Evolutionary conservation across 1,140 invertebrate species (phyloP).

Genomic region (Tetranychus cinnabarinus): DNA sequence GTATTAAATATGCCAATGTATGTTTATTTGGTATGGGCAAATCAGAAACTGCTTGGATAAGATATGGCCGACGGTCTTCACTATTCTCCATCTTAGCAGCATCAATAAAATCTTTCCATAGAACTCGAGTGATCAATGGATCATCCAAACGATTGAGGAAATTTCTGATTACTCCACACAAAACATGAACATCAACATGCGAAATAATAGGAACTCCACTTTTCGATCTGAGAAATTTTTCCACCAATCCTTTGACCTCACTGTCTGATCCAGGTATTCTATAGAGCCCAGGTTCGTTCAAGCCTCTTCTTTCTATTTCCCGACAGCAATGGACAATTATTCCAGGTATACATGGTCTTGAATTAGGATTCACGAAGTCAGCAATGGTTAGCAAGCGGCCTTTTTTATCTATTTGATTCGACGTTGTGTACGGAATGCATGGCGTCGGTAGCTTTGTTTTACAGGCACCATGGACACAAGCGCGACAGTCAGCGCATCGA

Average conservation of each 20-base stretch:
- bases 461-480: slow-evolving; percentile 50
- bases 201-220: slow-evolving; percentile 44
- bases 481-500: slow-evolving; percentile 51
- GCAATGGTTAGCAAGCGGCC: slow-evolving; percentile 27
- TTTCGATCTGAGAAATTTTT: slow-evolving; percentile 41
- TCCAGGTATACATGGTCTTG: slow-evolving; percentile 72
- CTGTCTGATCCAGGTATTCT: slow-evolving; percentile 58
- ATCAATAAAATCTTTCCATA: slow-evolving; percentile 51
- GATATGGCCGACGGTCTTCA: slow-evolving; percentile 21
- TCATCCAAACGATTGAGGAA: slow-evolving; percentile 57
- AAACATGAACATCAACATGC: slow-evolving; percentile 40
- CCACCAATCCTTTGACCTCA: slow-evolving; percentile 62
- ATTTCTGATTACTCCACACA: slow-evolving; percentile 64
- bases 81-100: slow-evolving; percentile 32
- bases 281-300: slow-evolving; percentile 69
- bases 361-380: slow-evolving; percentile 45
- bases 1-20: slow-evolving; percentile 55
- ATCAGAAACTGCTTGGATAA: slow-evolving; percentile 41
- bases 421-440: slow-evolving; percentile 35
- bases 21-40: slow-evolving; percentile 63
- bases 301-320: slow-evolving; percentile 60
- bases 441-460: slow-evolving; percentile 51
- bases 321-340: slow-evolving; percentile 79
- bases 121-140: slow-evolving; percentile 45
- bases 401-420: neutral